Evolutionary conservation across 2,113 vertebrate species (phyloP).

Genomic region (Spizaetus ornatus): DNA sequence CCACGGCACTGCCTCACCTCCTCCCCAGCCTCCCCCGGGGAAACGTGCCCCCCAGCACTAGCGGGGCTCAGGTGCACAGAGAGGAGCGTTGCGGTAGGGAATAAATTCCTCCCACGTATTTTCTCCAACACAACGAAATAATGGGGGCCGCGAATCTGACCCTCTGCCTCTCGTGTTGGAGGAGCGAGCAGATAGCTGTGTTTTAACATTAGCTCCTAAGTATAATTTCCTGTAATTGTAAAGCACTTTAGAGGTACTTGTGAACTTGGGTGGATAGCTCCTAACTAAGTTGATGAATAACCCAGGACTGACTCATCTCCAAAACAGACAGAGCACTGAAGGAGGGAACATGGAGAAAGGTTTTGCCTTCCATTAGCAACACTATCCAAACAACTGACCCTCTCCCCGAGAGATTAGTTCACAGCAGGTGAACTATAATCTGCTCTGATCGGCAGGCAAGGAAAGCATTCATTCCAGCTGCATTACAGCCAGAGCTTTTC

Average conservation of each 20-base stretch:
- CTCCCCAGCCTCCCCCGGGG: background rate
- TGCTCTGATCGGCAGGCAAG: conserved; percentile 19
- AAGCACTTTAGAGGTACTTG: conserved; percentile 34
- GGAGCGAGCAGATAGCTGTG: background rate
- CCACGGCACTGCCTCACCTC: background rate
- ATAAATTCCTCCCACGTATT: background rate
- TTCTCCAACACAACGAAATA: background rate
- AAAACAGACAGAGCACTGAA: background rate
- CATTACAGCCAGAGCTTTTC: conserved; percentile 39
- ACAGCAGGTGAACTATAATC: conserved; percentile 59
- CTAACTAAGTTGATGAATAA: conserved; percentile 51
- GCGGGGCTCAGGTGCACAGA: background rate
- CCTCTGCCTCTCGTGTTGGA: background rate
- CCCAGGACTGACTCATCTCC: conserved; percentile 12
- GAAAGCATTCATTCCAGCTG: conserved; percentile 27
- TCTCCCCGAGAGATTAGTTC: conserved; percentile 49
- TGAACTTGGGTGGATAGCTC: conserved; percentile 29
- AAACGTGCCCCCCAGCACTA: background rate
- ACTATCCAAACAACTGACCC: conserved; percentile 61
- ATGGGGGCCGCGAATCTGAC: background rate
- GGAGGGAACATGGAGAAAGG: conserved; percentile 21
- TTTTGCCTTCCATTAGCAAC: conserved; percentile 60
- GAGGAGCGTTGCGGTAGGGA: accelerated
- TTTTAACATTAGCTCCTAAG: background rate
- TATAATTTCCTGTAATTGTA: conserved; percentile 54